Conservation (phyloP, 2,888 invertebrate genomes). For the Crocallis elinguaria region DNA sequence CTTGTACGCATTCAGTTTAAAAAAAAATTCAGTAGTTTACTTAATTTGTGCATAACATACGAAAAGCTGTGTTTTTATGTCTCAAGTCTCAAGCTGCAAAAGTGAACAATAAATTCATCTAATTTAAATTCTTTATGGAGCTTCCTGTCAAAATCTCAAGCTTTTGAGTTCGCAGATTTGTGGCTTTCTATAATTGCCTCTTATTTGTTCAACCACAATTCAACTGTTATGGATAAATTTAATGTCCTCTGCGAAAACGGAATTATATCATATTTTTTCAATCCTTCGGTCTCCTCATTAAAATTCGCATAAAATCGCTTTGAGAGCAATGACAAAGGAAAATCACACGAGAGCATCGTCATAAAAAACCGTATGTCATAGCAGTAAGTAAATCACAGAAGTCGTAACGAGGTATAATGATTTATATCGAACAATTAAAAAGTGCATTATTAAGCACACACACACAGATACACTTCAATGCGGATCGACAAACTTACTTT, state of each 20-base stretch:
- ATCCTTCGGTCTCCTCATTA: slow-evolving; percentile 72
- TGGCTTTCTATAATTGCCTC: slow-evolving; percentile 16
- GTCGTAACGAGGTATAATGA: slow-evolving; percentile 77
- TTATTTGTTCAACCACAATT: slow-evolving; percentile 39
- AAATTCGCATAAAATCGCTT: slow-evolving; percentile 67
- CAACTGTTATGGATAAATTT: slow-evolving; percentile 49
- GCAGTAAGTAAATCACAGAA: slow-evolving; percentile 79
- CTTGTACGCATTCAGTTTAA: too few relatives aligned
- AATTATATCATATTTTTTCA: slow-evolving; percentile 58
- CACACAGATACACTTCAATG: slow-evolving; percentile 32
- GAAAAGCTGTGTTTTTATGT: too few relatives aligned
- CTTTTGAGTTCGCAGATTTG: slow-evolving; percentile 17
- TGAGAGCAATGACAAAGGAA: slow-evolving; percentile 70
- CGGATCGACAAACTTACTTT: slow-evolving; percentile 8
- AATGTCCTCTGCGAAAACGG: slow-evolving; percentile 51
- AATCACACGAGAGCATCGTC: slow-evolving; percentile 56
- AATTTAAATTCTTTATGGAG: slow-evolving; percentile 13
- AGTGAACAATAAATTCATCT: slow-evolving; percentile 9
- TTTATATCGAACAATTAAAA: slow-evolving; percentile 82
- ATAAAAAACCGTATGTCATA: slow-evolving; percentile 77
- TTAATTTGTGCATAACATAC: too few relatives aligned
- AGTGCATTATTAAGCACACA: slow-evolving; percentile 64
- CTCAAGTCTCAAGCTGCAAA: background rate
- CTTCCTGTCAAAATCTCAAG: slow-evolving; percentile 10
- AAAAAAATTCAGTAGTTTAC: too few relatives aligned